Evolutionary conservation across 2,888 invertebrate species (phyloP).

Genomic region (Cryptophagus acutangulus): DNA sequence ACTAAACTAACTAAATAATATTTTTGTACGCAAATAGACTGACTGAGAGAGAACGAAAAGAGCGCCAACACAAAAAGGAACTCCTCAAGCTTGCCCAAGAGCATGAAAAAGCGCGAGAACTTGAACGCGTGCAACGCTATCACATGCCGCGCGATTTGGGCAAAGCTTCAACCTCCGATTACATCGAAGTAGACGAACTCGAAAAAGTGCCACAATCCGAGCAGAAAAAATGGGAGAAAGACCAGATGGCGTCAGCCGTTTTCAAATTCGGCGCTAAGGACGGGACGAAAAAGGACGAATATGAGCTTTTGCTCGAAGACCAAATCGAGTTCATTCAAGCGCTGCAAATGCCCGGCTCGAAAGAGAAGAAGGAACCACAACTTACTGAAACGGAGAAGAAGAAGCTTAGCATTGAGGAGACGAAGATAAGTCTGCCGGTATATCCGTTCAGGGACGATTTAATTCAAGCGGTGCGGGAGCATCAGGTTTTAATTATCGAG

Average conservation of each 20-base stretch:
- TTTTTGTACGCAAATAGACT: conserved; percentile 63
- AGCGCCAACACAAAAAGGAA: conserved; percentile 86
- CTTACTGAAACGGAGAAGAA: conserved; percentile 66
- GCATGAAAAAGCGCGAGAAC: conserved; percentile 89
- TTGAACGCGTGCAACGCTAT: conserved; percentile 90
- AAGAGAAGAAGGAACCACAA: conserved; percentile 55
- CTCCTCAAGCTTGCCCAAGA: conserved; percentile 87
- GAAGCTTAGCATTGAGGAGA: conserved; percentile 82
- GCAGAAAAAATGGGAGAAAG: conserved; percentile 95
- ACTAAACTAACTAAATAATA: conserved; percentile 10
- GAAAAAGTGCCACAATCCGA: conserved; percentile 81
- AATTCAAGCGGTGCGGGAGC: conserved; percentile 83
- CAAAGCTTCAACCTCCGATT: conserved; percentile 67
- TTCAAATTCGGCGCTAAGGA: conserved; percentile 93
- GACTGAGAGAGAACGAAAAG: conserved; percentile 78
- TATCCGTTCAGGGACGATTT: conserved; percentile 87
- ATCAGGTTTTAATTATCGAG: conserved; percentile 89
- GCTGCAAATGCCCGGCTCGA: conserved; percentile 68
- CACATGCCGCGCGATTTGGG: conserved; percentile 87
- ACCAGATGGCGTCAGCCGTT: conserved; percentile 88
- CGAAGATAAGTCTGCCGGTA: conserved; percentile 87
- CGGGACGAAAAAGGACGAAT: conserved; percentile 68
- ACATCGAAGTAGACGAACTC: conserved; percentile 79
- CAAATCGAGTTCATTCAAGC: conserved; percentile 97
- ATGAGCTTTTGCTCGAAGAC: conserved; percentile 90